Conservation (phyloP, 2,888 invertebrate species). For the Nycteola revayana region DNA sequence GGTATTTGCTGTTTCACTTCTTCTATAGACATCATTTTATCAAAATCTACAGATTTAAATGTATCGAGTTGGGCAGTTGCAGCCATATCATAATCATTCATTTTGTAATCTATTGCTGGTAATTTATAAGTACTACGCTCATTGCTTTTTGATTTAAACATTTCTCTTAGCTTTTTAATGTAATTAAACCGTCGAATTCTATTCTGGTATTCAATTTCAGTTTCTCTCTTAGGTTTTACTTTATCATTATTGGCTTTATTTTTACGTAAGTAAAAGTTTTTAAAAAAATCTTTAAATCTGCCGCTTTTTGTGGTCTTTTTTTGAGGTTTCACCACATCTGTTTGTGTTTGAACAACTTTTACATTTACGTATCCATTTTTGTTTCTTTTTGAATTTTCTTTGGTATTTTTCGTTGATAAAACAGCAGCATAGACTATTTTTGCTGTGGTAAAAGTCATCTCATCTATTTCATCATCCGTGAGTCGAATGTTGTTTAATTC, state of each 20-base stretch:
- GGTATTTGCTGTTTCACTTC: conserved; percentile 48
- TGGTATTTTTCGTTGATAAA: no score
- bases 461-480: conserved; percentile 6
- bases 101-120: no score
- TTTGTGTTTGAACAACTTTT: conserved; percentile 41
- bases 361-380: conserved; percentile 43
- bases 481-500: conserved; percentile 4
- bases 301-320: conserved; percentile 25
- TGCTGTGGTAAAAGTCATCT: conserved; percentile 6
- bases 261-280: conserved; percentile 34
- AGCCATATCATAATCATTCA: conserved; percentile 35
- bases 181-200: conserved; percentile 47
- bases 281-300: conserved; percentile 36
- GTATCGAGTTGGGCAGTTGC: conserved; percentile 25
- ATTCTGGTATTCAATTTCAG: not conserved
- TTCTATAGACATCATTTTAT: conserved; percentile 30
- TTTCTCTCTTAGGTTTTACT: conserved; percentile 25
- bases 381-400: conserved; percentile 6
- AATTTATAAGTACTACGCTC: no score
- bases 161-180: conserved; percentile 44
- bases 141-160: conserved; percentile 26
- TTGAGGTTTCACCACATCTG: conserved; percentile 36
- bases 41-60: conserved; percentile 33
- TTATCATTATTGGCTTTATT: conserved; percentile 15
- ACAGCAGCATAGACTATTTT: conserved; percentile 3